A percentile compares a stretch with the other conserved stretches of the same genome.
phyloP scores from a whole-genome alignment of 2,797 vertebrate species.

The Notamacropus eugenii region DNA sequence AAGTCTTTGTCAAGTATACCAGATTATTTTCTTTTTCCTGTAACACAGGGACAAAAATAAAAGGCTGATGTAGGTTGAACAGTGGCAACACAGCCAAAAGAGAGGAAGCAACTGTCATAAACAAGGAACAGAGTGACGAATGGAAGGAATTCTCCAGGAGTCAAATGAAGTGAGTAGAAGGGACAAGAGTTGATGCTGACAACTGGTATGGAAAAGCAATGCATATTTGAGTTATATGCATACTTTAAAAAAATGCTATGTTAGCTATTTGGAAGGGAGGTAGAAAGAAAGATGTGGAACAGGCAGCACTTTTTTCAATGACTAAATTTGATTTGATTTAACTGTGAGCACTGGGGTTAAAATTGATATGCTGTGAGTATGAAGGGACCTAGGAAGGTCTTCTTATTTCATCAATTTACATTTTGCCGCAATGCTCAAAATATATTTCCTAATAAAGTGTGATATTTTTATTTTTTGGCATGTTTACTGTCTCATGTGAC shows the following conservation, averaged over 20 bases:
- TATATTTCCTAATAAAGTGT: background rate
- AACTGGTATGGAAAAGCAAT: constrained; percentile 14
- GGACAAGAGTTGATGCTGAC: constrained; percentile 34
- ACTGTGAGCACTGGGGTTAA: background rate
- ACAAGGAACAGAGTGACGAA: constrained; percentile 1
- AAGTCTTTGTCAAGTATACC: constrained; percentile 47
- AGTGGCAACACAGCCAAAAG: constrained; percentile 45
- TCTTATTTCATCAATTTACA: background rate
- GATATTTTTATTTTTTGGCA: background rate
- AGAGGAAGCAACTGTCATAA: constrained; percentile 43
- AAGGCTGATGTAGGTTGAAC: constrained; percentile 55
- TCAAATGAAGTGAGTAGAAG: constrained; percentile 38
- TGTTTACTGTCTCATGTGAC: background rate
- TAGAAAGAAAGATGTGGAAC: background rate
- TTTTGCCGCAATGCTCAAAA: background rate
- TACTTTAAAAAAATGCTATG: constrained; percentile 42
- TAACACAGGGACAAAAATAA: constrained; percentile 6
- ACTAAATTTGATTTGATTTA: background rate
- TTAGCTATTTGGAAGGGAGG: constrained; percentile 33
- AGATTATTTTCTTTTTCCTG: constrained; percentile 63
- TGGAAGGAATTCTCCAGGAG: constrained; percentile 21
- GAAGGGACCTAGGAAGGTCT: background rate
- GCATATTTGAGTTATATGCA: background rate
- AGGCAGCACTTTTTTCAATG: background rate
- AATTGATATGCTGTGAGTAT: background rate